phyloP scores from a whole-genome alignment of 2,113 vertebrate species.

The Cariama cristata region DNA sequence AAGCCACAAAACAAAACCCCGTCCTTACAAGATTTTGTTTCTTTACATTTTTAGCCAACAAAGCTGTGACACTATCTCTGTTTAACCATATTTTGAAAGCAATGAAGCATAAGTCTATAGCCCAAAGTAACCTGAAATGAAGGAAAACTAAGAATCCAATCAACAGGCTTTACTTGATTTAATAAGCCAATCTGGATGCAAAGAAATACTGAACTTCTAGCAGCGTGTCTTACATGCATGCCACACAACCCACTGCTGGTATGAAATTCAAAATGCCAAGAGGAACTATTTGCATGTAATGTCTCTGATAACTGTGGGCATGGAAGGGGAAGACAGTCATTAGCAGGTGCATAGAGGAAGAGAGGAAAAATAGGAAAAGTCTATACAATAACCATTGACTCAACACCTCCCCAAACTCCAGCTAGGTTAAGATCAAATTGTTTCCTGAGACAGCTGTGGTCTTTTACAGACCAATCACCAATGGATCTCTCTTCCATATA shows the following conservation, averaged over 20 bases:
- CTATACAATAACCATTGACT: background rate
- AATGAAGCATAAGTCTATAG: background rate
- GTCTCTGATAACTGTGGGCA: background rate
- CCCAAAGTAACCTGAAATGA: background rate
- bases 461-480: background rate
- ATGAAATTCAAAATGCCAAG: background rate
- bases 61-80: background rate
- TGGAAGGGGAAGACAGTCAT: background rate
- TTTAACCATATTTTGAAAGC: background rate
- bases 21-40: background rate
- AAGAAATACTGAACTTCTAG: background rate
- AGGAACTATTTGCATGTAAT: background rate
- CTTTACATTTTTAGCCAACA: background rate
- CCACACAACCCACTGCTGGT: background rate
- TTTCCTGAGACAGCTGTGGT: background rate
- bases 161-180: background rate
- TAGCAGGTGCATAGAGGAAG: background rate
- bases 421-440: background rate
- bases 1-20: background rate
- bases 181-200: background rate
- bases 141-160: background rate
- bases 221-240: background rate
- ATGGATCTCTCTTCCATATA: background rate
- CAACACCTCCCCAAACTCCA: background rate
- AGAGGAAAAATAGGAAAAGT: background rate